Conservation (phyloP, 2,113 vertebrate species). For the Eupsittula cactorum region DNA sequence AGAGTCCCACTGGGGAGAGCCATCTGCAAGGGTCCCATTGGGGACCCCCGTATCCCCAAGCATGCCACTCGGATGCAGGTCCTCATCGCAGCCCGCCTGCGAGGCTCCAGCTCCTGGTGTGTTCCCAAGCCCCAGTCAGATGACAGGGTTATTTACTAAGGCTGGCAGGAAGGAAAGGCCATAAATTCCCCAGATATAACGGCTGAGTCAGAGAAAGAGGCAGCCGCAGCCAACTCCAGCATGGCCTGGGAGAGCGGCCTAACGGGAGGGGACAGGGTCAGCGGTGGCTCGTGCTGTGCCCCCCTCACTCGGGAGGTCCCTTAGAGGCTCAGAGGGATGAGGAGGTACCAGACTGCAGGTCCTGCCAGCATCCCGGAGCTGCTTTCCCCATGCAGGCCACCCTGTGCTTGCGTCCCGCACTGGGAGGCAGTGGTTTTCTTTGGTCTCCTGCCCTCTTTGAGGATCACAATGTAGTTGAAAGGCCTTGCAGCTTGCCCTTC, state of each 20-base stretch:
- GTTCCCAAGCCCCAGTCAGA: slow-evolving; percentile 43
- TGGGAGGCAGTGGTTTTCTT: background rate
- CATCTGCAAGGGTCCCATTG: rapidly evolving
- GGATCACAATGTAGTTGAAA: background rate
- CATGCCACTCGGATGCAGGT: background rate
- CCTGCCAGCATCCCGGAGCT: rapidly evolving
- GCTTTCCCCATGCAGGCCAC: background rate
- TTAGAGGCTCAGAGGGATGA: background rate
- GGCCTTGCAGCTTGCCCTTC: background rate
- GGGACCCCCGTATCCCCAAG: background rate
- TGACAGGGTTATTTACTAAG: slow-evolving; percentile 38
- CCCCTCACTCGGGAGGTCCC: background rate
- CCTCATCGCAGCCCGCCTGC: background rate
- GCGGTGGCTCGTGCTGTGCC: background rate
- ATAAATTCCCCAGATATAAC: slow-evolving; percentile 55
- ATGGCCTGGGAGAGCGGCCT: background rate
- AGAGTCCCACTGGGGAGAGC: background rate
- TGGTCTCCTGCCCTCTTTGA: background rate
- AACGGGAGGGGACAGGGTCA: background rate
- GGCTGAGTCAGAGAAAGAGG: slow-evolving; percentile 35
- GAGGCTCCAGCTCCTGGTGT: background rate
- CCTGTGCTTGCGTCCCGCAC: rapidly evolving
- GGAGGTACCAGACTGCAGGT: background rate
- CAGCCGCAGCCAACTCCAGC: background rate
- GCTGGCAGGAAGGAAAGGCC: slow-evolving; percentile 67